Conservation (phyloP, 1,140 invertebrate genomes). For the Drosophila yakuba region DNA sequence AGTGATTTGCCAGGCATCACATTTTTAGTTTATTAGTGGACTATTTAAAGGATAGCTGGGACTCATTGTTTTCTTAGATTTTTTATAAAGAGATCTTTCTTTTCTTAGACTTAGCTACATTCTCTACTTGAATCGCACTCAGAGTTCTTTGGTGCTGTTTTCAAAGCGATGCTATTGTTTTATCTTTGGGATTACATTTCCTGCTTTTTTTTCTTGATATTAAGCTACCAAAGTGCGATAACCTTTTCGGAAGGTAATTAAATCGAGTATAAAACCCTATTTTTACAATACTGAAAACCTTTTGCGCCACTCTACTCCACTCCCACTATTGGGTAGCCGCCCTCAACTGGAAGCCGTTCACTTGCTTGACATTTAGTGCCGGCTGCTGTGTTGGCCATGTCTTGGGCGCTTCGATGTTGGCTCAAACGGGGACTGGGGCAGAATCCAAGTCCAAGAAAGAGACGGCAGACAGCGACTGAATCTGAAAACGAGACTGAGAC, state of each 20-base stretch:
- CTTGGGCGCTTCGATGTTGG: conserved; percentile 35
- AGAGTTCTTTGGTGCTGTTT: conserved; percentile 7
- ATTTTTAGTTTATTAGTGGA: neutral
- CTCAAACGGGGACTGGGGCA: conserved; percentile 23
- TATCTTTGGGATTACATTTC: neutral
- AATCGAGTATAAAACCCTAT: neutral
- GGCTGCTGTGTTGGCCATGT: conserved; percentile 46
- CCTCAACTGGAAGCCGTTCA: conserved; percentile 49
- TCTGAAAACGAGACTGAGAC: conserved; percentile 14
- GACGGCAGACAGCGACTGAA: neutral
- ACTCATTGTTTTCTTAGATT: neutral
- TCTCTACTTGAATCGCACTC: conserved; percentile 9
- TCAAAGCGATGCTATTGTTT: conserved; percentile 18
- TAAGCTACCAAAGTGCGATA: neutral
- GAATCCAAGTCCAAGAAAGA: neutral
- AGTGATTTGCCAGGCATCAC: neutral
- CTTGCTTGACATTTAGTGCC: conserved; percentile 71
- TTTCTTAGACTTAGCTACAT: neutral
- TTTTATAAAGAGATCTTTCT: neutral
- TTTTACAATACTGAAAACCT: neutral
- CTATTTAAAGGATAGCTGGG: neutral
- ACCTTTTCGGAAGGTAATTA: neutral
- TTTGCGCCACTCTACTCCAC: neutral
- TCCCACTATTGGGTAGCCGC: neutral
- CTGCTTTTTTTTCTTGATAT: neutral